Conservation (phyloP, 1,140 invertebrate species). For the Linepithema humile region DNA sequence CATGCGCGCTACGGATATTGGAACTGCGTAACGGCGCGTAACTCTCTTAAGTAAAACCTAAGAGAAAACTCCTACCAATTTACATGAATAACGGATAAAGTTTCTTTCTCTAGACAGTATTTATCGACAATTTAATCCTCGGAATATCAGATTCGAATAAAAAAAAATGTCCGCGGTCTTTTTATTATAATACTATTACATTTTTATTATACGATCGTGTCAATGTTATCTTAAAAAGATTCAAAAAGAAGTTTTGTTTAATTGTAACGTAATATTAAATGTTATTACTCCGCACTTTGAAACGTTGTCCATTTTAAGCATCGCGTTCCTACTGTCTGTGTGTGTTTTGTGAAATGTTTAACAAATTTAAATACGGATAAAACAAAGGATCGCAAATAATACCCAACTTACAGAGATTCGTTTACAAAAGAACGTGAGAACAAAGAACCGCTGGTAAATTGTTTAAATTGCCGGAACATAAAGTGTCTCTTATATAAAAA, state of each 20-base stretch:
- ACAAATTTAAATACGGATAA: not conserved
- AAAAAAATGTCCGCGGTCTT: not conserved
- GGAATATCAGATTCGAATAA: not conserved
- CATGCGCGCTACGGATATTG: not conserved
- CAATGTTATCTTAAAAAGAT: not conserved
- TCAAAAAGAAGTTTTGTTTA: not conserved
- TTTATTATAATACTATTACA: not conserved
- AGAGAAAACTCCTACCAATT: not conserved
- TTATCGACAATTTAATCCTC: not conserved
- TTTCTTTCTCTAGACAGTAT: not conserved
- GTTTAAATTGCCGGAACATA: constrained; percentile 1
- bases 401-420: not conserved
- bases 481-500: not conserved
- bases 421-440: not conserved
- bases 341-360: not conserved
- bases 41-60: not conserved
- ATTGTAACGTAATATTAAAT: not conserved
- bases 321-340: not conserved
- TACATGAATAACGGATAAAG: not conserved
- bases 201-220: not conserved
- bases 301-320: not conserved
- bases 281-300: not conserved
- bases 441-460: constrained; percentile 1
- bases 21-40: not conserved
- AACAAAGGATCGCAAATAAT: not conserved